phyloP scores from a whole-genome alignment of 2,797 vertebrate genomes.

The Crenuchus spilurus region DNA sequence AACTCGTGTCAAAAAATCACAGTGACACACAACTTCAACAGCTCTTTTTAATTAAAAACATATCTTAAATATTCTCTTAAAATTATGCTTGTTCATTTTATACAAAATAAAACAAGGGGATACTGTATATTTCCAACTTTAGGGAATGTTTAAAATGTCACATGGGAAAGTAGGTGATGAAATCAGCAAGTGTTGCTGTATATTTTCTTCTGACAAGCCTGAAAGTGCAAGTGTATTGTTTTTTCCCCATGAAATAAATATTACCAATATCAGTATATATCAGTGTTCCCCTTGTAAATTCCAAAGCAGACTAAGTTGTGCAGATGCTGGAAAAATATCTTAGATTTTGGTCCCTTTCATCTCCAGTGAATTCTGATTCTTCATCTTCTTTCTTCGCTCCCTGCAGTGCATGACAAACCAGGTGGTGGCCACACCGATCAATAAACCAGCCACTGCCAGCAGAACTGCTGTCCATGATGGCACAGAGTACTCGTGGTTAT shows the following conservation, averaged over 20 bases:
- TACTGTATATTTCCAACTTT: too few species aligned
- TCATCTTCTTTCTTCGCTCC: constrained; percentile 35
- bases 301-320: background rate
- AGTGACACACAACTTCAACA: background rate
- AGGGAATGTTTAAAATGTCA: background rate
- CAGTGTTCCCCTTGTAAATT: background rate
- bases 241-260: too few species aligned
- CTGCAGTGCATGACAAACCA: constrained; percentile 68
- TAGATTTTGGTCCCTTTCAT: constrained; percentile 63
- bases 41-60: background rate
- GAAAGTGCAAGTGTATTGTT: too few species aligned
- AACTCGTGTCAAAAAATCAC: too few species aligned
- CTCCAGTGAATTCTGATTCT: constrained; percentile 33
- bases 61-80: background rate
- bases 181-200: too few species aligned
- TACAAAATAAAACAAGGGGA: background rate
- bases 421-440: constrained; percentile 71
- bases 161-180: background rate
- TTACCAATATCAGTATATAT: too few species aligned
- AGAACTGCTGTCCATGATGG: constrained; percentile 80
- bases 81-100: background rate
- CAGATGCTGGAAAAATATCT: too few species aligned
- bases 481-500: constrained; percentile 38
- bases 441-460: constrained; percentile 70
- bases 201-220: too few species aligned